These are phyloP conservation scores for Calephelis nemesis DNA, from an alignment of 1,140 invertebrate genomes.

Conservation along the genomic window DNA sequence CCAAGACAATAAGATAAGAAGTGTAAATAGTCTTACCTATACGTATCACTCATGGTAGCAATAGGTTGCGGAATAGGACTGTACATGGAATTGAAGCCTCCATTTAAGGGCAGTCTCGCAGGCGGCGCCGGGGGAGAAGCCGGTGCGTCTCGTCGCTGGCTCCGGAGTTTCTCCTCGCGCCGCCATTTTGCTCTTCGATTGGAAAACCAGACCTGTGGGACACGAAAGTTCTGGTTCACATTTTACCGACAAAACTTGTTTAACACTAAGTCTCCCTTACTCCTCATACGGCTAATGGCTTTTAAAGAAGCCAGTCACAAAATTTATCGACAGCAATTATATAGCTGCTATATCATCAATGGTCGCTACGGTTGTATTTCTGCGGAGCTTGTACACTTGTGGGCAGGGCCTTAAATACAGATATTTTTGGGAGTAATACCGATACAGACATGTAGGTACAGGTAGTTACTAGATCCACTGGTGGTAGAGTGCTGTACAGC, in stretches of 20 bases:
- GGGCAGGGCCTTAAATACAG: too few relatives aligned
- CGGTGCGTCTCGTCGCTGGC: constrained; percentile 84
- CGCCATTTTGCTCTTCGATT: constrained; percentile 99
- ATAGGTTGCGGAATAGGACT: constrained; percentile 96
- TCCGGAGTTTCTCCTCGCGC: constrained; percentile 97
- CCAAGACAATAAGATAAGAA: neutral
- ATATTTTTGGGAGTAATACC: too few relatives aligned
- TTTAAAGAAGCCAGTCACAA: neutral
- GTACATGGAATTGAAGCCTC: constrained; percentile 97
- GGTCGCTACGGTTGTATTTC: too few relatives aligned
- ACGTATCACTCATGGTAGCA: constrained; percentile 94
- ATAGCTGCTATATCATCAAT: too few relatives aligned
- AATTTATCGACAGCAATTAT: too few relatives aligned
- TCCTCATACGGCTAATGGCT: neutral
- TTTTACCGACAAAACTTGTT: too few relatives aligned
- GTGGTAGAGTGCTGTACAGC: too few relatives aligned
- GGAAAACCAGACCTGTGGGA: constrained; percentile 95
- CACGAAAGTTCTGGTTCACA: neutral
- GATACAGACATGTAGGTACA: too few relatives aligned
- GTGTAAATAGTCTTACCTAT: constrained; percentile 85
- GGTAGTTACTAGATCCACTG: too few relatives aligned
- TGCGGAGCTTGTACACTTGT: too few relatives aligned
- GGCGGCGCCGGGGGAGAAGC: constrained; percentile 80
- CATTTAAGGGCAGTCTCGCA: constrained; percentile 85
- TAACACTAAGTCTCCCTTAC: constrained; percentile 3